Base-by-base conservation (phyloP, 2,888 invertebrate genomes). In the Diarsia mendica region DNA sequence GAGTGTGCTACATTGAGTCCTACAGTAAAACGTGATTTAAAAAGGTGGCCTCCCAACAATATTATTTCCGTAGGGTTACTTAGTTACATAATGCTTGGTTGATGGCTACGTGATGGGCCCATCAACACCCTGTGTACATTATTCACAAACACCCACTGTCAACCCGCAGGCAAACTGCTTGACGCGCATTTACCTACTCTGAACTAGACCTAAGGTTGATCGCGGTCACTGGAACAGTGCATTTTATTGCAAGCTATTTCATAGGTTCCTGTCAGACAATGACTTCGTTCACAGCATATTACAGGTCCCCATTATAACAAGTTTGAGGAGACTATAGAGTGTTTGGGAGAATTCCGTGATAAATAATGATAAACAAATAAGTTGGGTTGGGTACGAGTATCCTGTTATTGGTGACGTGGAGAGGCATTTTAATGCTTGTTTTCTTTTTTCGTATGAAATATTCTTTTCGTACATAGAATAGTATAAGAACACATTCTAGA, bases 231-330 rank as follows among this genome's bases (percentile, higher is more conserved):
- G 2, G 28, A 20, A 44, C 28, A n/a, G 49, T 69, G 70, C 23
- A 80, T 33, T 80, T 71, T 80, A 71, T 58, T 67, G 67, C 67
- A 23, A 18, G 23, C 20, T 23, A 60, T 70, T 78, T 58, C 13
- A 64, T 67, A 13, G 18, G 33, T 20, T n/a, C 9, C 48, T 13
- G 20, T 3, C 20, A 46, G 0, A 44, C 55, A 61, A 39, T 76
- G 13, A 15, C 18, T 15, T 61, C 33, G 51, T 76, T 33, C 9
- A 60, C 10, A 3, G 23, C 11, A 55, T 55, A 23, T 13, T 23
- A 13, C 23, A 10, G 51, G n/a, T 53, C n/a, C n/a, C n/a, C 10
- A 53, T n/a, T 53, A 53, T n/a, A n/a, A 53, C 53, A 53, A n/a
- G 53, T 53, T 53, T 2, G 1, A 28, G 28, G 3, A 28, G 3